These are phyloP conservation scores for Pyrrhia umbra DNA, from an alignment of 2,888 invertebrate species.

Conservation along the genomic window DNA sequence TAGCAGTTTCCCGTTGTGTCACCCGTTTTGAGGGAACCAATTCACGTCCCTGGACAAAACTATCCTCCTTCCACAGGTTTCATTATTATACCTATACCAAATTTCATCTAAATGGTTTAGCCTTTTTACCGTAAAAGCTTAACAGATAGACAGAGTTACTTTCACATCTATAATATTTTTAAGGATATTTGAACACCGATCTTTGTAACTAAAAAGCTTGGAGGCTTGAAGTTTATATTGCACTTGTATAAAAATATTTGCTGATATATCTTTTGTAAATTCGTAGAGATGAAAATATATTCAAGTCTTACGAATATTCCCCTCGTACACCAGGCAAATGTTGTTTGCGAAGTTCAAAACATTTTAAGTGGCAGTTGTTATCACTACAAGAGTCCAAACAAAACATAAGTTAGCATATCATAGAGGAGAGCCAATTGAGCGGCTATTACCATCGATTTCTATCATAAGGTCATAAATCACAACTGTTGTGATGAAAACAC, in stretches of 20 bases:
- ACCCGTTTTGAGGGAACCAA: too few relatives aligned
- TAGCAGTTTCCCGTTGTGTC: too few relatives aligned
- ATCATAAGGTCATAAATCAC: constrained; percentile 59
- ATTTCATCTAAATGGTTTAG: too few relatives aligned
- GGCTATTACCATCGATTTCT: constrained; percentile 73
- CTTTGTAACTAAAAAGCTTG: too few relatives aligned
- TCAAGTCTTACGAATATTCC: constrained; percentile 17
- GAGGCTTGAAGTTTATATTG: too few relatives aligned
- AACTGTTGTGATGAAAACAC: constrained; percentile 35
- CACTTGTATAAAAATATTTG: neutral
- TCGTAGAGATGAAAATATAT: neutral
- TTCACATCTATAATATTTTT: too few relatives aligned
- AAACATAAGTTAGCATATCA: constrained; percentile 82
- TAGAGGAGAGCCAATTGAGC: constrained; percentile 85
- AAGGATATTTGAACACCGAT: too few relatives aligned
- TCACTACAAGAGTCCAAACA: constrained; percentile 69
- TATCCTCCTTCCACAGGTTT: too few relatives aligned
- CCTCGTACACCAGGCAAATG: constrained; percentile 27
- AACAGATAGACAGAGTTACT: too few relatives aligned
- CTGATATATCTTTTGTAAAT: neutral
- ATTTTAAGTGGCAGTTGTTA: constrained; percentile 54
- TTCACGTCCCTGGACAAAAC: too few relatives aligned
- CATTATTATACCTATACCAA: too few relatives aligned
- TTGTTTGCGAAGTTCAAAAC: constrained; percentile 41
- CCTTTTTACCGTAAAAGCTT: too few relatives aligned